phyloP scores from a whole-genome alignment of 2,797 vertebrate genomes.

The Sciaenops ocellatus region DNA sequence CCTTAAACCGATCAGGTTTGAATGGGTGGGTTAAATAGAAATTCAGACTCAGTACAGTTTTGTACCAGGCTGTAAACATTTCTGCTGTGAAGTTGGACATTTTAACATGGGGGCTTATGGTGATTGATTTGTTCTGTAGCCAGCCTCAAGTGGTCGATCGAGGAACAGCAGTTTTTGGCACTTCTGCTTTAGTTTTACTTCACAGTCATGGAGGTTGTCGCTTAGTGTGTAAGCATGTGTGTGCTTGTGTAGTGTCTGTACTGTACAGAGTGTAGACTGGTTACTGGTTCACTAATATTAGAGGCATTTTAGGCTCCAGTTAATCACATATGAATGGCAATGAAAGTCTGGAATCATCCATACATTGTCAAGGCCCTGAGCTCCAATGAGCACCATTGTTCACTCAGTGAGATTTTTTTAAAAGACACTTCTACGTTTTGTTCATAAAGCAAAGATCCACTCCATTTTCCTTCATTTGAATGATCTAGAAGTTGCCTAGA shows the following conservation, averaged over 20 bases:
- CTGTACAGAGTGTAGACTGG: background rate
- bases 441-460: background rate
- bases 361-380: background rate
- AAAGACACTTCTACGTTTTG: background rate
- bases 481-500: background rate
- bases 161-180: too few species aligned
- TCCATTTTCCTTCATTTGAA: background rate
- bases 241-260: background rate
- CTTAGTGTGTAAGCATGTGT: background rate
- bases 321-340: background rate
- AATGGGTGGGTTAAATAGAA: too few species aligned
- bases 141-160: too few species aligned
- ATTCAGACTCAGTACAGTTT: too few species aligned
- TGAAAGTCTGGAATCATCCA: background rate
- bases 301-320: background rate
- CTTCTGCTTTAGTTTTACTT: too few species aligned
- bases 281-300: background rate
- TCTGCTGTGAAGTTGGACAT: too few species aligned
- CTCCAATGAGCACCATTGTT: background rate
- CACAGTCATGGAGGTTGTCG: too few species aligned
- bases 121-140: too few species aligned
- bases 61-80: too few species aligned
- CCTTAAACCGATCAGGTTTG: too few species aligned
- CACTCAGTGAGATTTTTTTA: background rate
- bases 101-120: too few species aligned